phyloP scores from a whole-genome alignment of 2,113 vertebrate genomes.

The Cromileptes altivelis region DNA sequence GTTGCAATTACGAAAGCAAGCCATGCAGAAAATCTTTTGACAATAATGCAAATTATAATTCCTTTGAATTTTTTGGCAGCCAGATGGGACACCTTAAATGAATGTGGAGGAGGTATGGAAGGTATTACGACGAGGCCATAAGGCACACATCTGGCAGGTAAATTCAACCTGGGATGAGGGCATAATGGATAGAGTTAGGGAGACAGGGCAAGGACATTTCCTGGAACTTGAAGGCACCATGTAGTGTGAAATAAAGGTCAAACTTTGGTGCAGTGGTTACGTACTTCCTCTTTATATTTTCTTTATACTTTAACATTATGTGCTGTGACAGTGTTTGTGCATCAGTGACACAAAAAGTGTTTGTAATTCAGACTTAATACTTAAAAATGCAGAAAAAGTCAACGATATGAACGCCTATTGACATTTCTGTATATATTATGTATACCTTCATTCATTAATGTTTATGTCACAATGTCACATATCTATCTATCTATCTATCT shows the following conservation, averaged over 20 bases:
- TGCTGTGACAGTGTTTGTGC: background rate
- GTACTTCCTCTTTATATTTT: background rate
- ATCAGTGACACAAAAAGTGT: background rate
- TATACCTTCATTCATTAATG: background rate
- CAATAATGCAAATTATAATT: slow-evolving; percentile 64
- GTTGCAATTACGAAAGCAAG: slow-evolving; percentile 64
- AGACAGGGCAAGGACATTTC: background rate
- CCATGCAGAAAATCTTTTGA: slow-evolving; percentile 71
- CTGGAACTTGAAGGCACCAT: background rate
- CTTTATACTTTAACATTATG: background rate
- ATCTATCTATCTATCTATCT: slow-evolving; percentile 10
- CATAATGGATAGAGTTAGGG: background rate
- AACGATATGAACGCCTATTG: background rate
- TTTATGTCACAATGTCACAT: background rate
- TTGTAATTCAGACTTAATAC: background rate
- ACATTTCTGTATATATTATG: background rate
- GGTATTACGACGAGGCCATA: background rate
- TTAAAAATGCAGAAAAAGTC: background rate
- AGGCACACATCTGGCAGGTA: slow-evolving; percentile 7
- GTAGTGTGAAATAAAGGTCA: background rate
- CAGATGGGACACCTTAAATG: slow-evolving; percentile 41
- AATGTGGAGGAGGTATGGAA: slow-evolving; percentile 3
- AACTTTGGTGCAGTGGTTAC: background rate
- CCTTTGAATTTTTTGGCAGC: slow-evolving; percentile 13
- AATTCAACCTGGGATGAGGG: slow-evolving; percentile 11